Evolutionary conservation across 1,140 invertebrate species (phyloP).

Genomic region (Macrobrachium rosenbergii): DNA sequence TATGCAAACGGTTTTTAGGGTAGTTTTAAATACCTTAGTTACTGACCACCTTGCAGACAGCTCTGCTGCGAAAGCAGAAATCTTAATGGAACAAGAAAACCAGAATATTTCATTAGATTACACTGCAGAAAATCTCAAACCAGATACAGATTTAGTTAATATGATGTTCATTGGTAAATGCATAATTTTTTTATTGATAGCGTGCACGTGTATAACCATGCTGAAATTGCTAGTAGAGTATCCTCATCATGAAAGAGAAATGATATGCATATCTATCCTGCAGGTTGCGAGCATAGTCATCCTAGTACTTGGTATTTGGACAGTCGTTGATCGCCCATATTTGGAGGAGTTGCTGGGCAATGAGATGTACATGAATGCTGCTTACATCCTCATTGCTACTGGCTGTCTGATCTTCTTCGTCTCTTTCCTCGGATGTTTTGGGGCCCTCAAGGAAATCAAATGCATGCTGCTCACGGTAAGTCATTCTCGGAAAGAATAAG

Average conservation of each 20-base stretch:
- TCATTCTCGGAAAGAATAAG: background rate
- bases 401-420: constrained; percentile 83
- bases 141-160: too few relatives aligned
- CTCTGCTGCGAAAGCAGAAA: too few relatives aligned
- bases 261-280: background rate
- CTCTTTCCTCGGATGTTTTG: constrained; percentile 87
- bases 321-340: constrained; percentile 84
- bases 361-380: constrained; percentile 84
- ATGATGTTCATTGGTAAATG: too few relatives aligned
- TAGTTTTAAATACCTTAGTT: too few relatives aligned
- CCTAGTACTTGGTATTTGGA: constrained; percentile 84
- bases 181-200: too few relatives aligned
- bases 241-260: background rate
- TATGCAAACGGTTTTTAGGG: too few relatives aligned
- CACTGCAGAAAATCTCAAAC: too few relatives aligned
- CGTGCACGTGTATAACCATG: background rate
- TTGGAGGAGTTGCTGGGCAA: constrained; percentile 85
- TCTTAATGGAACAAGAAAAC: too few relatives aligned
- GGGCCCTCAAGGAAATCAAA: constrained; percentile 88
- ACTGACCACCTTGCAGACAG: too few relatives aligned
- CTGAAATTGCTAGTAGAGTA: background rate
- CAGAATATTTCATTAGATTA: too few relatives aligned
- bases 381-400: constrained; percentile 84
- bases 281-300: constrained; percentile 81
- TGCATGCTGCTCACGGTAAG: constrained; percentile 88